Evolutionary conservation across 1,140 invertebrate species (phyloP).

Genomic region (Drosophila willistoni): DNA sequence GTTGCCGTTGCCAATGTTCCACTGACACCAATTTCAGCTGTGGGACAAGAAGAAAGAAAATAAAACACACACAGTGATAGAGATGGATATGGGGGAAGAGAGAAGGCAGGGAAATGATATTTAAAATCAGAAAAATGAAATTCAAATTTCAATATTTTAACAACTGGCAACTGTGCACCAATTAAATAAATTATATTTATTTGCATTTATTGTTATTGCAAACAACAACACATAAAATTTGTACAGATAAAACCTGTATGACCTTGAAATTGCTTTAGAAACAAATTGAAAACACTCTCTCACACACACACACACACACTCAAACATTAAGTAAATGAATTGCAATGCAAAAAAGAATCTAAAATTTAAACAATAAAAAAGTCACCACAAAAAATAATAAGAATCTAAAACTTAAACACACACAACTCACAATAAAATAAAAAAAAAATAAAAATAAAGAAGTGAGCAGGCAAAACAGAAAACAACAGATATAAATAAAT

Average conservation of each 20-base stretch:
- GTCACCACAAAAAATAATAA: neutral
- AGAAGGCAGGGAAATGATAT: slow-evolving; percentile 13
- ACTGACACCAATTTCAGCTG: slow-evolving; percentile 61
- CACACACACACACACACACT: slow-evolving; percentile 9
- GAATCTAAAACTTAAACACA: slow-evolving; percentile 31
- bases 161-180: slow-evolving; percentile 43
- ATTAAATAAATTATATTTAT: slow-evolving; percentile 64
- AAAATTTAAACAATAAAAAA: slow-evolving; percentile 36
- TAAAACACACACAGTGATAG: neutral
- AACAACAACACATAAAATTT: slow-evolving; percentile 27
- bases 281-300: slow-evolving; percentile 11
- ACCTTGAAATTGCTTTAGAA: slow-evolving; percentile 8
- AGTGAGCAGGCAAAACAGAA: slow-evolving; percentile 23
- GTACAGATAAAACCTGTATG: slow-evolving; percentile 10
- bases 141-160: slow-evolving; percentile 40
- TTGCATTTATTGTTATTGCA: slow-evolving; percentile 59
- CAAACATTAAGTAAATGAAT: slow-evolving; percentile 31
- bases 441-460: slow-evolving; percentile 30
- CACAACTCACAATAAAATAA: slow-evolving; percentile 32
- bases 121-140: slow-evolving; percentile 34
- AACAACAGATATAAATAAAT: slow-evolving; percentile 58
- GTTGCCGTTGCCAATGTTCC: slow-evolving; percentile 41
- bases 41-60: slow-evolving; percentile 14
- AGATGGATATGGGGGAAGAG: slow-evolving; percentile 1
- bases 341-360: slow-evolving; percentile 29